These are phyloP conservation scores for Porites lutea DNA, from an alignment of 64 coral and sea anemone genomes.

Conservation along the genomic window DNA sequence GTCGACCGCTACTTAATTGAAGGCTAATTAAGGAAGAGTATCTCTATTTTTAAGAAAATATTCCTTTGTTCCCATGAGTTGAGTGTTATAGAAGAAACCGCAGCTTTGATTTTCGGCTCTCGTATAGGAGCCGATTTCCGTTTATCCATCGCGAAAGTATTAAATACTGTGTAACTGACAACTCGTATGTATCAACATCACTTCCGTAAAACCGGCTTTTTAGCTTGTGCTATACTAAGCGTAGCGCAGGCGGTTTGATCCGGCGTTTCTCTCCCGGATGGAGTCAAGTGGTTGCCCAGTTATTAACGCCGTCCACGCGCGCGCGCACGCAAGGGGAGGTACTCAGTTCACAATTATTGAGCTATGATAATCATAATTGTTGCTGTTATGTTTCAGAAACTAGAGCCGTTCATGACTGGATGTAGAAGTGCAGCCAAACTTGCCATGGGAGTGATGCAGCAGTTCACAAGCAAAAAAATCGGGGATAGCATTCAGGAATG, in stretches of 20 bases:
- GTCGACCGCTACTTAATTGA: constrained; percentile 32
- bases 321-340: background rate
- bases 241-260: too few relatives aligned
- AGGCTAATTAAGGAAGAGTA: background rate
- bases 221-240: too few relatives aligned
- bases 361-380: background rate
- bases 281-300: background rate
- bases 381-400: constrained; percentile 79
- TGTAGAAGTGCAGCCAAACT: constrained; percentile 97
- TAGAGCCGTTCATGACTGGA: constrained; percentile 99
- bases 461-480: constrained; percentile 84
- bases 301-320: background rate
- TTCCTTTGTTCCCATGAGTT: constrained; percentile 12
- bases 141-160: background rate
- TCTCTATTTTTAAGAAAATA: background rate
- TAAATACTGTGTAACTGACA: background rate
- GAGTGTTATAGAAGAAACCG: background rate
- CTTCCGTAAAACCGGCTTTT: background rate
- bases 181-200: background rate
- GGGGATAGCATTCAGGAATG: constrained; percentile 93
- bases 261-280: background rate
- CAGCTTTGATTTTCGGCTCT: background rate
- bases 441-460: constrained; percentile 95
- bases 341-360: background rate
- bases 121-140: constrained; percentile 18